Percentiles rank a stretch among this genome's conserved stretches.
Conservation (phyloP, 2,888 invertebrate species). For the Agrochola litura region DNA sequence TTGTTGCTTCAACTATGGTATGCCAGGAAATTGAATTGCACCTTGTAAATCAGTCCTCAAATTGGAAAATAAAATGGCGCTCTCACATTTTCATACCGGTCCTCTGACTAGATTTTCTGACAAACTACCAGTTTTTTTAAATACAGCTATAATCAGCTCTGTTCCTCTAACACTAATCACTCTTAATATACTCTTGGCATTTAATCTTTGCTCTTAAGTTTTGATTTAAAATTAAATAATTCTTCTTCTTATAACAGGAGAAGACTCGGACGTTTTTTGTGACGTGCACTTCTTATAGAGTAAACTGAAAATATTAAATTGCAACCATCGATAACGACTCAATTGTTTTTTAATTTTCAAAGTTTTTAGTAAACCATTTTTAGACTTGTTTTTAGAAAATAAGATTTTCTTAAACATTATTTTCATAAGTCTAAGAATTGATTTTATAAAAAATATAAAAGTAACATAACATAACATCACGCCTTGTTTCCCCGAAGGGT, state of each 20-base stretch:
- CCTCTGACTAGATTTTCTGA: conserved; percentile 59
- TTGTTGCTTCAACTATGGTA: background rate
- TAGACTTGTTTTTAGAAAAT: background rate
- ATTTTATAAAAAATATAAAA: too few relatives aligned
- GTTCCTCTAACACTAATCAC: conserved; percentile 68
- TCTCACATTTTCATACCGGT: conserved; percentile 28
- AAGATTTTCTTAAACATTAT: background rate
- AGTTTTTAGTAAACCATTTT: background rate
- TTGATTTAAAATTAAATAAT: conserved; percentile 66
- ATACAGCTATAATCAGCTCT: conserved; percentile 48
- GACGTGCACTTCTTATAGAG: background rate
- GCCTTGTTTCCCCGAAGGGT: too few relatives aligned
- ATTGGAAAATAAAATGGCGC: background rate
- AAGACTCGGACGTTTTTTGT: conserved; percentile 65
- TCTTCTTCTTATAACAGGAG: conserved; percentile 83
- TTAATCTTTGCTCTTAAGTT: conserved; percentile 65
- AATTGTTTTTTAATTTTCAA: background rate
- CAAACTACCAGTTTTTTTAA: conserved; percentile 42
- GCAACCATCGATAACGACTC: background rate
- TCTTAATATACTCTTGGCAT: conserved; percentile 73
- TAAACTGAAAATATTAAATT: background rate
- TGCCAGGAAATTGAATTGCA: background rate
- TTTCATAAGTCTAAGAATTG: too few relatives aligned
- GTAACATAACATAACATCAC: too few relatives aligned
- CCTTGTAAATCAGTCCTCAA: background rate